Evolutionary conservation across 1,140 invertebrate species (phyloP).

Genomic region (Zaprionus camerounensis): DNA sequence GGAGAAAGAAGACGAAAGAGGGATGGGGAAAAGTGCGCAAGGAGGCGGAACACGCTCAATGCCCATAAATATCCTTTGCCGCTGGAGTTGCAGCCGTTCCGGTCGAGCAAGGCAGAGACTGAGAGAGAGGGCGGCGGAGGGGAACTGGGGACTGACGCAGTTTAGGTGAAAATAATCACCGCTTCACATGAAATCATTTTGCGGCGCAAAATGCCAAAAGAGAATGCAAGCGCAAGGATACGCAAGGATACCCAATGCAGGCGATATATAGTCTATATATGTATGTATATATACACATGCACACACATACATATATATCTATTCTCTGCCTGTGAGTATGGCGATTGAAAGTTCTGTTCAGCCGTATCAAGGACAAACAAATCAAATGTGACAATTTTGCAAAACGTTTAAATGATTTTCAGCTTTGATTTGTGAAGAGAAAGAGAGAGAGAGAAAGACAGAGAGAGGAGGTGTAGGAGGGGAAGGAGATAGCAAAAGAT

Average conservation of each 20-base stretch:
- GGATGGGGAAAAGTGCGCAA: constrained; percentile 44
- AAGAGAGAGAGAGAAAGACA: constrained; percentile 17
- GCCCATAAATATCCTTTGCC: constrained; percentile 75
- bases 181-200: constrained; percentile 84
- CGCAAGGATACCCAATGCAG: constrained; percentile 38
- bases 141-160: constrained; percentile 39
- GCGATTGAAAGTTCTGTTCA: constrained; percentile 57
- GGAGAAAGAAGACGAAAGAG: constrained; percentile 61
- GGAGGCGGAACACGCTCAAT: constrained; percentile 77
- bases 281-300: not conserved
- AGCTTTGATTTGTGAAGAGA: constrained; percentile 57
- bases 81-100: constrained; percentile 59
- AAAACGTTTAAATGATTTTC: constrained; percentile 75
- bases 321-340: constrained; percentile 5
- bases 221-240: constrained; percentile 62
- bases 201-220: constrained; percentile 66
- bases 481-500: not conserved
- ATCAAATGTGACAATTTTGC: constrained; percentile 76
- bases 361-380: constrained; percentile 73
- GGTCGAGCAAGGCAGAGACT: not conserved
- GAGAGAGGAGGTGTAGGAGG: not conserved
- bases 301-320: not conserved
- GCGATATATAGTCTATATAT: constrained; percentile 20
- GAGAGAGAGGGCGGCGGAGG: not conserved
- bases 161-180: constrained; percentile 83